A percentile compares a stretch with the other conserved stretches of the same genome.
Conservation (phyloP, 1,140 invertebrate species). For the Drosophila tani region DNA sequence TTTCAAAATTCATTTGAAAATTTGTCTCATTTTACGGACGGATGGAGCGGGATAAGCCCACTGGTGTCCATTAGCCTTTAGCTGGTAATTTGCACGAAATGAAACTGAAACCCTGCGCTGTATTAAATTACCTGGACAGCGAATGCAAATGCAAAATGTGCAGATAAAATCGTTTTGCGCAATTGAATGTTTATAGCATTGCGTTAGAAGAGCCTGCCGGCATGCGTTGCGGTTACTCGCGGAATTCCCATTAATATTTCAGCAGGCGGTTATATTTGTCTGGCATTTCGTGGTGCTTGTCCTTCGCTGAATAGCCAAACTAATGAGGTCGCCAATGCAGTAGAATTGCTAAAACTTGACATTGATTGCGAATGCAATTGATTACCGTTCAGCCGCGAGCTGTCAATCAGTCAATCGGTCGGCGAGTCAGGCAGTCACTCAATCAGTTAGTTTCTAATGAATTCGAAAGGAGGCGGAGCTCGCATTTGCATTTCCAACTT, state of each 20-base stretch:
- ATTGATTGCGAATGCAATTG: conserved; percentile 74
- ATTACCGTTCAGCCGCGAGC: conserved; percentile 38
- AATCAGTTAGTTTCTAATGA: conserved; percentile 49
- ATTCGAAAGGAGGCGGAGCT: conserved; percentile 22
- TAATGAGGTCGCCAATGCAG: conserved; percentile 56
- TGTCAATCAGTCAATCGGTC: conserved; percentile 42
- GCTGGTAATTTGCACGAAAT: conserved; percentile 26
- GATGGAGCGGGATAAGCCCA: background rate
- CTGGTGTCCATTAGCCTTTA: conserved; percentile 40
- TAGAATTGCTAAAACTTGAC: conserved; percentile 46
- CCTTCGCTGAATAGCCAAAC: conserved; percentile 53
- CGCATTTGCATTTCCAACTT: conserved; percentile 41
- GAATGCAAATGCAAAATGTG: conserved; percentile 10
- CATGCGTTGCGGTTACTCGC: background rate
- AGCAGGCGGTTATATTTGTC: conserved; percentile 20
- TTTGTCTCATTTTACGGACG: conserved; percentile 1
- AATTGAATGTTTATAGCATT: conserved; percentile 41
- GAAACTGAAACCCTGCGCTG: conserved; percentile 20
- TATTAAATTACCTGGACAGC: conserved; percentile 49
- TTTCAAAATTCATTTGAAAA: conserved; percentile 36
- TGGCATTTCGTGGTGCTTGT: conserved; percentile 10
- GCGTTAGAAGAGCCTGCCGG: background rate
- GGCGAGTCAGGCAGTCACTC: conserved; percentile 26
- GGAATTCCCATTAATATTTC: conserved; percentile 55
- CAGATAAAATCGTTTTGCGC: conserved; percentile 18